A percentile compares a stretch with the other conserved stretches of the same genome.
Evolutionary conservation across 2,113 vertebrate species (phyloP).

Genomic region (Brienomyrus brachyistius): DNA sequence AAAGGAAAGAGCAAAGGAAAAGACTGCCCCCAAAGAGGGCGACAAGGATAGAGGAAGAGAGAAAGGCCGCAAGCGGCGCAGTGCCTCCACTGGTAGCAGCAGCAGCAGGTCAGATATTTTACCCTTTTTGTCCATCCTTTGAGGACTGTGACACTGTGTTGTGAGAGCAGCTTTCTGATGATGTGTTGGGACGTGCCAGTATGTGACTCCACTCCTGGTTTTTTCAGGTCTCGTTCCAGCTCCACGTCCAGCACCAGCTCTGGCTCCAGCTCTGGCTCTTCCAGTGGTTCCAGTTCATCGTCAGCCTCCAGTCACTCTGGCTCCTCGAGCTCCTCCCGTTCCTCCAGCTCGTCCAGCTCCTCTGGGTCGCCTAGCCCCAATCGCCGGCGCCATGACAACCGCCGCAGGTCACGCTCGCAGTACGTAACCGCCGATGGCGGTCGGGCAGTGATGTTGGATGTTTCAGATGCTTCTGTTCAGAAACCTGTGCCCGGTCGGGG

Average conservation of each 20-base stretch:
- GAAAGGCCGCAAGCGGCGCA: constrained; percentile 81
- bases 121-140: background rate
- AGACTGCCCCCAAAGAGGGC: constrained; percentile 79
- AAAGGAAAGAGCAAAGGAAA: constrained; percentile 63
- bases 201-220: background rate
- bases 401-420: constrained; percentile 86
- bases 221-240: constrained; percentile 70
- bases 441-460: background rate
- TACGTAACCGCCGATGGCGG: constrained; percentile 41
- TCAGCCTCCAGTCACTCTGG: constrained; percentile 89
- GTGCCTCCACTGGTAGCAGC: constrained; percentile 90
- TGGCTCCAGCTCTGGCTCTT: constrained; percentile 90
- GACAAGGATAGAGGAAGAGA: constrained; percentile 90
- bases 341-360: constrained; percentile 88
- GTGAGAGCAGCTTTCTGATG: background rate
- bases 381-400: constrained; percentile 84
- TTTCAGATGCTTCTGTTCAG: background rate
- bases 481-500: background rate
- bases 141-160: background rate
- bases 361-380: constrained; percentile 85
- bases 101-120: constrained; percentile 28
- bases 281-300: constrained; percentile 92
- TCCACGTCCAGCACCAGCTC: constrained; percentile 91
- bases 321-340: constrained; percentile 78
- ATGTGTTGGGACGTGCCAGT: background rate